These are phyloP conservation scores for Temnothorax curvispinosus DNA, from an alignment of 1,140 invertebrate species.

Conservation along the genomic window DNA sequence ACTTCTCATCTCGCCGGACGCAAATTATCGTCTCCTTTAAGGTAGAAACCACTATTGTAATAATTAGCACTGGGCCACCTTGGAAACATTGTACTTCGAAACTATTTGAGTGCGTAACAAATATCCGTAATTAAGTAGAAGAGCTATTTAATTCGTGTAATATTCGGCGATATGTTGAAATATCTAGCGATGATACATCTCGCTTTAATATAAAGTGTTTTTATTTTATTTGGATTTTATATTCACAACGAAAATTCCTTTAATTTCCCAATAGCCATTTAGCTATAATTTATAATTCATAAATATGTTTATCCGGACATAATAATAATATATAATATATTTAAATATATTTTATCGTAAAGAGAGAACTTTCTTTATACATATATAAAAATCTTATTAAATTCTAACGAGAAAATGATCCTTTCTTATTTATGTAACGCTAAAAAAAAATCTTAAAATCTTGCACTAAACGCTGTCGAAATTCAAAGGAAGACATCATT, in stretches of 20 bases:
- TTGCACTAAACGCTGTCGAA: not conserved
- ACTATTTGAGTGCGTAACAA: not conserved
- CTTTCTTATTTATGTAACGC: not conserved
- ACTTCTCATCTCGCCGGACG: not conserved
- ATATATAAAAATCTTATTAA: not conserved
- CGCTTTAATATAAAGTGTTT: not conserved
- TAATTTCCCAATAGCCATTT: not conserved
- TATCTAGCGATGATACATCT: not conserved
- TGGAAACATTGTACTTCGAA: not conserved
- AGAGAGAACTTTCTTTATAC: not conserved
- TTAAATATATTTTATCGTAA: not conserved
- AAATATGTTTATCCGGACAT: not conserved
- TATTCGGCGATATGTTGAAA: not conserved
- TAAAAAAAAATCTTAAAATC: not conserved
- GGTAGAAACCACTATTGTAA: not conserved
- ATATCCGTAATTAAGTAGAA: not conserved
- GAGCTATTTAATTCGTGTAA: not conserved
- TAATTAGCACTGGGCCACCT: slow-evolving; percentile 1
- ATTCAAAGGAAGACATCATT: not conserved
- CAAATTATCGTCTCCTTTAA: not conserved
- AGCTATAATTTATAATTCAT: not conserved
- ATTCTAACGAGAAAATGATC: not conserved
- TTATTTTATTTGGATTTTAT: not conserved
- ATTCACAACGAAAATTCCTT: not conserved
- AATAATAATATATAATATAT: not conserved